Conservation (phyloP, 2,888 invertebrate genomes). For the Morinoia aosen region DNA sequence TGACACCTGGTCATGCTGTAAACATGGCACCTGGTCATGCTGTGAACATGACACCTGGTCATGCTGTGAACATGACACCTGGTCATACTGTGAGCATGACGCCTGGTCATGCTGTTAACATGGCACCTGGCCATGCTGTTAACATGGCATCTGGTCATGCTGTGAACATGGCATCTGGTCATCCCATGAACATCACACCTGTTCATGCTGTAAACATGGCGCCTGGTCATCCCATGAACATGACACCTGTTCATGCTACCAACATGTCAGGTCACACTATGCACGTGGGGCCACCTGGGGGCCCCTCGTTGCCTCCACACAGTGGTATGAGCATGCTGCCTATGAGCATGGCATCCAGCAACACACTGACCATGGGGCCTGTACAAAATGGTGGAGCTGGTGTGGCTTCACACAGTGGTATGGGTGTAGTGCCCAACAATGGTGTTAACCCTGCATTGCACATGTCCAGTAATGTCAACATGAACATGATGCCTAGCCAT, state of each 20-base stretch:
- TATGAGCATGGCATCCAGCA: not conserved
- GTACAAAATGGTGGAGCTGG: not conserved
- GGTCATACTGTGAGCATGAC: not conserved
- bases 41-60: not conserved
- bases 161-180: not conserved
- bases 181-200: not conserved
- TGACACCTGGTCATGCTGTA: not conserved
- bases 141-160: not conserved
- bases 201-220: not conserved
- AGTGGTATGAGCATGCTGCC: not conserved
- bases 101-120: not conserved
- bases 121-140: not conserved
- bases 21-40: not conserved
- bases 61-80: not conserved
- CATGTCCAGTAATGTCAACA: not conserved
- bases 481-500: not conserved
- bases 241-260: not conserved
- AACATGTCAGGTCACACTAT: not conserved
- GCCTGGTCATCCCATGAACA: not conserved
- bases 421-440: not conserved
- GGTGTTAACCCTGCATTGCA: not conserved
- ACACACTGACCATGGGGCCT: not conserved
- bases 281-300: not conserved
- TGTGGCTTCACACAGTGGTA: not conserved
- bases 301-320: not conserved